Percentiles rank a stretch among this genome's conserved stretches.
Evolutionary conservation across 2,113 vertebrate species (phyloP).

Genomic region (Nerophis ophidion): DNA sequence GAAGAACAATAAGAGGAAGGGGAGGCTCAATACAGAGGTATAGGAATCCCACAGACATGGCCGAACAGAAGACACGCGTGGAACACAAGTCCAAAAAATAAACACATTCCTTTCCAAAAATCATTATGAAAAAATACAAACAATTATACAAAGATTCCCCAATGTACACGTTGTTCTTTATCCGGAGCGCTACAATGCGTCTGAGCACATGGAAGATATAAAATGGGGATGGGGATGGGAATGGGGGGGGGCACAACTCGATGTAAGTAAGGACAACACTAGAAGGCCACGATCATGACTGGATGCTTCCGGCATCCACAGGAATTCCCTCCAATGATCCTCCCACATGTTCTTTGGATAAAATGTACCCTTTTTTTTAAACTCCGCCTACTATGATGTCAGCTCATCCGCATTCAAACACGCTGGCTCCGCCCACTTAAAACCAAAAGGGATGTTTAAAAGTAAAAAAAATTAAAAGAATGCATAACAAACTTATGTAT

Average conservation of each 20-base stretch:
- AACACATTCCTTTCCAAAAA: slow-evolving; percentile 78
- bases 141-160: slow-evolving; percentile 78
- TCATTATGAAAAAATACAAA: slow-evolving; percentile 82
- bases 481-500: slow-evolving; percentile 67
- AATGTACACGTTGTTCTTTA: slow-evolving; percentile 75
- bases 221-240: slow-evolving; percentile 36
- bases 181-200: slow-evolving; percentile 76
- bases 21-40: slow-evolving; percentile 85
- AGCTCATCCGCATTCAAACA: not conserved
- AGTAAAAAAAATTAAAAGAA: slow-evolving; percentile 55
- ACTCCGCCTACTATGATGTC: slow-evolving; percentile 6
- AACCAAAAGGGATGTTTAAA: slow-evolving; percentile 33
- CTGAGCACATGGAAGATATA: slow-evolving; percentile 74
- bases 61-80: slow-evolving; percentile 72
- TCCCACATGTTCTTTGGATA: slow-evolving; percentile 67
- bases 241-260: slow-evolving; percentile 14
- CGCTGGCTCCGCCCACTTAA: not conserved
- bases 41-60: slow-evolving; percentile 81
- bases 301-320: slow-evolving; percentile 47
- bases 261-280: slow-evolving; percentile 64
- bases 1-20: slow-evolving; percentile 70
- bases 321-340: not conserved
- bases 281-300: slow-evolving; percentile 75
- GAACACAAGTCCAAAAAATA: slow-evolving; percentile 78
- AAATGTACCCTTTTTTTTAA: slow-evolving; percentile 29